Percentiles rank a stretch among this genome's conserved stretches.
Conservation (phyloP, 2,797 vertebrate genomes). For the Lophotriccus pileatus region DNA sequence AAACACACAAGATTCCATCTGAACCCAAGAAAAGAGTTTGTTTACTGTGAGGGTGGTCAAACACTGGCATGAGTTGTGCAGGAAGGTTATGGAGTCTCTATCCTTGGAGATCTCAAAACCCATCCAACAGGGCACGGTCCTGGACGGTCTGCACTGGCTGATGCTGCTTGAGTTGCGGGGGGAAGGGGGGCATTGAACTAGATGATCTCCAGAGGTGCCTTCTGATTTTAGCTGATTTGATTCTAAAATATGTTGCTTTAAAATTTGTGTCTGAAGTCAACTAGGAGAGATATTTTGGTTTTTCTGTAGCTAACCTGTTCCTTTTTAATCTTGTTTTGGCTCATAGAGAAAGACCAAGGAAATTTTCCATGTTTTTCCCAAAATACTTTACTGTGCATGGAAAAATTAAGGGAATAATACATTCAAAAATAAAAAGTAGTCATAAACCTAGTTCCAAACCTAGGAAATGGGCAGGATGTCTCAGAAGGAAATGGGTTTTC, state of each 20-base stretch:
- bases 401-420: not conserved
- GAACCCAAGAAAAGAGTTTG: not conserved
- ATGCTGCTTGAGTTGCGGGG: not conserved
- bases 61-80: not conserved
- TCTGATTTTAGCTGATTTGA: not conserved
- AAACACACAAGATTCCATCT: not conserved
- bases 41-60: not conserved
- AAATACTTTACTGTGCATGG: not conserved
- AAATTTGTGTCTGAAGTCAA: not conserved
- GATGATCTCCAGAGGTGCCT: not conserved
- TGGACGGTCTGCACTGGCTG: not conserved
- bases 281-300: not conserved
- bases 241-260: not conserved
- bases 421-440: not conserved
- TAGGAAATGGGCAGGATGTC: not conserved
- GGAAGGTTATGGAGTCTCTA: not conserved
- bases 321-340: not conserved
- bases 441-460: not conserved
- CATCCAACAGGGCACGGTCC: not conserved
- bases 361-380: not conserved
- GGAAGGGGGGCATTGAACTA: not conserved
- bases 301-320: not conserved
- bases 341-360: not conserved
- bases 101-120: not conserved
- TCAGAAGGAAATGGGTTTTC: accelerated